Base-by-base conservation (phyloP, 2,113 vertebrate species). In the Nesogale talazaci region DNA sequence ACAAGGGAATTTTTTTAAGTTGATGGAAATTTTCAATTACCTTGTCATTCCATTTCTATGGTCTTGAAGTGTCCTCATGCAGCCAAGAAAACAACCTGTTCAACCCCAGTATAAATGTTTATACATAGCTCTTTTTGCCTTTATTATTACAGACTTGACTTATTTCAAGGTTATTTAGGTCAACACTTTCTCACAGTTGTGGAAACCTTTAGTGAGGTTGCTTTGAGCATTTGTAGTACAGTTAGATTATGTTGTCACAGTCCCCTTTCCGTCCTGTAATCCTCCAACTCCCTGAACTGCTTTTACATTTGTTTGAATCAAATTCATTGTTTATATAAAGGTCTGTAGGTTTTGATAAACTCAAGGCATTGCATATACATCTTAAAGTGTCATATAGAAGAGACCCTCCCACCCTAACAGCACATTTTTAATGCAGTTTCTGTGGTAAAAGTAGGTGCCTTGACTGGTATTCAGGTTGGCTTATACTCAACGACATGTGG, bases 291-390 rank as follows among this genome's bases (percentile, higher is more conserved):
- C 42, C 42, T 46, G 10, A 19, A 89, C 20, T 63, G 23, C 40
- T 77, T 89, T 76, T 63, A 80, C 15, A 11, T 42, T 46, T 89
- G 5, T 6, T 46, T 63, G n/a, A 52, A 77, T 82, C 74, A 84
- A 12, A 3, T 77, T 77, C 16, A 65, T 22, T 82, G 19, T 56
- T 77, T 57, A 19, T 72, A 8, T 57, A 57, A 42, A n/a, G 5
- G 46, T 86, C 25, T 57, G 2, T 86, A 22, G 7, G 10, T 86
- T 93, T 94, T 88, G 56, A 86, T 27, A 89, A 74, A 78, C 31
- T 20, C 6, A 15, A 75, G n/a, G 56, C 36, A 15, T 77, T 34
- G 36, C 20, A 15, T 65, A 78, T 22, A 34, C 63, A 85, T 12
- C 25, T 82, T 74, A 67, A 10, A 38, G 5, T 36, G 74, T 14